These are phyloP conservation scores for Cotesia glomerata DNA, from an alignment of 1,140 invertebrate genomes.

Conservation along the genomic window DNA sequence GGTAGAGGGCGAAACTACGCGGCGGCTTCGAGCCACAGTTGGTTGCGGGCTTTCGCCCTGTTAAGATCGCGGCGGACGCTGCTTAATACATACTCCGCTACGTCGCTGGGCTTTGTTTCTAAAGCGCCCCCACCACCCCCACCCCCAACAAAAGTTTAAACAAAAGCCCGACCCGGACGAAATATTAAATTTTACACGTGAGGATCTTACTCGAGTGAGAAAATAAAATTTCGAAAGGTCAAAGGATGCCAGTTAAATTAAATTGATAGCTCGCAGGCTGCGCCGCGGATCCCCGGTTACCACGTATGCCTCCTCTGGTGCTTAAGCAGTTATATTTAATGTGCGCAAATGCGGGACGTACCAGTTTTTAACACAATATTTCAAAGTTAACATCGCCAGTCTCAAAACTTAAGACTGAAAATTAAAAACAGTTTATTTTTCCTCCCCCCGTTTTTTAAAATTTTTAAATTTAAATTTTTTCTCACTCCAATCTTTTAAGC, in stretches of 20 bases:
- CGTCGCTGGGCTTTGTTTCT: slow-evolving; percentile 8
- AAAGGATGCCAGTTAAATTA: slow-evolving; percentile 12
- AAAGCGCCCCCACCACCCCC: no score
- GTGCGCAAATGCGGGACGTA: not conserved
- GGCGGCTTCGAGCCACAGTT: slow-evolving; percentile 52
- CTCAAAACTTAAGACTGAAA: no score
- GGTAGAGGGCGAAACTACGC: slow-evolving; percentile 47
- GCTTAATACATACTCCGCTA: slow-evolving; percentile 10
- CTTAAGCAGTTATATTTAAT: not conserved
- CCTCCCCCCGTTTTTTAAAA: not conserved
- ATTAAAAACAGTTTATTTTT: not conserved
- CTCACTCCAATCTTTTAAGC: not conserved
- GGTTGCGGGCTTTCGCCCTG: slow-evolving; percentile 53
- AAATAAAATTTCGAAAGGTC: slow-evolving; percentile 20
- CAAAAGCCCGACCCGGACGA: no score
- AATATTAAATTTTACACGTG: no score
- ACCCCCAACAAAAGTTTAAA: no score
- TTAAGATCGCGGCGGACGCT: slow-evolving; percentile 33
- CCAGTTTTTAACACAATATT: no score
- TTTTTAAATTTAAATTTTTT: no score
- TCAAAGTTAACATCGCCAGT: not conserved
- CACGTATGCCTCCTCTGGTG: slow-evolving; percentile 2
- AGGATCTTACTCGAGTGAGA: not conserved
- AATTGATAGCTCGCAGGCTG: not conserved
- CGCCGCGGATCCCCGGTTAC: slow-evolving; percentile 10